Evolutionary conservation across 2,888 invertebrate genomes (phyloP), one percentile per base, ranked within the genome.

Genomic region (Subacronicta megacephala): DNA sequence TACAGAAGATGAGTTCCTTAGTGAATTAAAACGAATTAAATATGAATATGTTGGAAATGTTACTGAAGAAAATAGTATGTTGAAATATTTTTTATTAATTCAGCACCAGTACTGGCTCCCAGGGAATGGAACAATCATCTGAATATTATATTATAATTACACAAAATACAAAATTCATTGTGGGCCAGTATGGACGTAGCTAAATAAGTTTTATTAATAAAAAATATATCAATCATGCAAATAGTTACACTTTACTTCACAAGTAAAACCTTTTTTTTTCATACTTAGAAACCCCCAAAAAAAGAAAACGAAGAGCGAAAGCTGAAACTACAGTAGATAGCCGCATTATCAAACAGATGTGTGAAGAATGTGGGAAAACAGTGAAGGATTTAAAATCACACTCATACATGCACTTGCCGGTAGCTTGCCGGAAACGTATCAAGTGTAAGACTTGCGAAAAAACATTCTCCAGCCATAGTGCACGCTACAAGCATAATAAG

Each of bases 281-380:
- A 31, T 31, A 31, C 6, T n/a, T 31, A 31, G 31, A 0, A 85
- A 83, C 55, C 45, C 75, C 78, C 2, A 13, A 18, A 3, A 54
- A 38, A 35, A 65, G 51, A 73, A 76, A 72, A 60, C 62, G 52
- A 60, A 61, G 57, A 60, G 62, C 45, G 2, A 80, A 57, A 67
- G 10, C 13, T 35, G 35, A 29, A 13, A 23, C 49, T 49, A 56
- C 55, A 59, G 9, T 33, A 4, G 35, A 59, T 20, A 63, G 17
- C 35, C 29, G 42, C 29, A 58, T 45, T 55, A 62, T 18, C 45
- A 69, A 44, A 67, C 80, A 84, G 64, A 75, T 93, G 13, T 93
- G 93, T 63, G 90, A 88, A 1, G 87, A 88, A 56, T 93, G 93
- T 42, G 93, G 93, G 0, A 87, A 88, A 41, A 72, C 77, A 0